Conservation (phyloP, 2,888 invertebrate genomes). For the Lochmaea capreae region DNA sequence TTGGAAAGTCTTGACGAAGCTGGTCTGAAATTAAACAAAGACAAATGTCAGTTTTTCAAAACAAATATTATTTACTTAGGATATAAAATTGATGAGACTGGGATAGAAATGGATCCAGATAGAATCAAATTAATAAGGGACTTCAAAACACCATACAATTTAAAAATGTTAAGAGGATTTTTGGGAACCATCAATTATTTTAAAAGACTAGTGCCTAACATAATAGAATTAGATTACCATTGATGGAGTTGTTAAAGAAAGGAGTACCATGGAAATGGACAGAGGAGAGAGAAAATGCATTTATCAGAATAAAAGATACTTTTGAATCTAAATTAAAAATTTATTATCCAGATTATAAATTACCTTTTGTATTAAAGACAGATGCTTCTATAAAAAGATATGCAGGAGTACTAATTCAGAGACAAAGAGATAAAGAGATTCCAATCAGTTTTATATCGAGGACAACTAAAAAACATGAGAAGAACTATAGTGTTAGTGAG, state of each 20-base stretch:
- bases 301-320: neutral
- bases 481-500: constrained; percentile 17
- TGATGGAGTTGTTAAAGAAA: constrained; percentile 8
- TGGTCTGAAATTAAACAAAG: constrained; percentile 54
- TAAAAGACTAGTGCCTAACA: constrained; percentile 11
- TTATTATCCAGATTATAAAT: constrained; percentile 8
- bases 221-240: neutral
- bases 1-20: constrained; percentile 46
- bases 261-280: constrained; percentile 13
- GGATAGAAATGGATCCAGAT: constrained; percentile 48
- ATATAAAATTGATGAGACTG: constrained; percentile 42
- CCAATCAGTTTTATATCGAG: constrained; percentile 25
- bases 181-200: constrained; percentile 44
- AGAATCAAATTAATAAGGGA: constrained; percentile 50
- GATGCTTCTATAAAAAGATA: constrained; percentile 17
- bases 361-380: constrained; percentile 18
- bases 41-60: constrained; percentile 53
- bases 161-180: constrained; percentile 53
- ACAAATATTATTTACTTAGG: constrained; percentile 53
- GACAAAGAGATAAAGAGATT: constrained; percentile 3
- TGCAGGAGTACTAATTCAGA: constrained; percentile 19
- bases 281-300: constrained; percentile 14
- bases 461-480: constrained; percentile 19
- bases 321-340: constrained; percentile 22
- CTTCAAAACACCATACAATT: constrained; percentile 50